phyloP scores from a whole-genome alignment of 1,140 invertebrate genomes.

The Stenopsyche tienmushanensis region DNA sequence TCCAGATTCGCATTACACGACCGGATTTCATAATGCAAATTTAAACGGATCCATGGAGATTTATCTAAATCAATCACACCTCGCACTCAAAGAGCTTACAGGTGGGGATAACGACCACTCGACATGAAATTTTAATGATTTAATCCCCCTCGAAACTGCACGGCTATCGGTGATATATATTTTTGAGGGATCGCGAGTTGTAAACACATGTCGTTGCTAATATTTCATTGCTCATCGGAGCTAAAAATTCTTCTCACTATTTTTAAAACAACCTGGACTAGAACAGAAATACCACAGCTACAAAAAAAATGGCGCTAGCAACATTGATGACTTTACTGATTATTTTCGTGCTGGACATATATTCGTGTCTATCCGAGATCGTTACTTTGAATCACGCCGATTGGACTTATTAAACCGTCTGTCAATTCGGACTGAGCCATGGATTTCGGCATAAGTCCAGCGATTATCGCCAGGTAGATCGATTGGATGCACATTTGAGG shows the following conservation, averaged over 20 bases:
- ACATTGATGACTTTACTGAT: slow-evolving; percentile 23
- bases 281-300: slow-evolving; percentile 24
- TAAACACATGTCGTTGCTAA: slow-evolving; percentile 31
- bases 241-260: slow-evolving; percentile 27
- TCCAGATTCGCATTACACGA: too few species aligned
- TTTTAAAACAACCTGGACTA: slow-evolving; percentile 27
- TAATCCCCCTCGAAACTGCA: too few species aligned
- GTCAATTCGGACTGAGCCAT: neutral
- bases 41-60: too few species aligned
- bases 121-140: too few species aligned
- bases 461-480: too few species aligned
- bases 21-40: too few species aligned
- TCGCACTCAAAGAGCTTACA: too few species aligned
- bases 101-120: too few species aligned
- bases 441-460: too few species aligned
- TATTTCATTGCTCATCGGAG: slow-evolving; percentile 29
- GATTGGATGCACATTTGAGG: too few species aligned
- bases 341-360: slow-evolving; percentile 18
- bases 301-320: slow-evolving; percentile 25
- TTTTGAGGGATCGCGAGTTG: slow-evolving; percentile 27
- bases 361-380: neutral
- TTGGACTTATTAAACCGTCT: neutral
- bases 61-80: too few species aligned
- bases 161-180: too few species aligned
- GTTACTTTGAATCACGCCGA: neutral